A percentile compares a stretch with the other conserved stretches of the same genome.
These are phyloP conservation scores for Oreocharis arfaki DNA, from an alignment of 2,113 vertebrate species.

Conservation along the genomic window DNA sequence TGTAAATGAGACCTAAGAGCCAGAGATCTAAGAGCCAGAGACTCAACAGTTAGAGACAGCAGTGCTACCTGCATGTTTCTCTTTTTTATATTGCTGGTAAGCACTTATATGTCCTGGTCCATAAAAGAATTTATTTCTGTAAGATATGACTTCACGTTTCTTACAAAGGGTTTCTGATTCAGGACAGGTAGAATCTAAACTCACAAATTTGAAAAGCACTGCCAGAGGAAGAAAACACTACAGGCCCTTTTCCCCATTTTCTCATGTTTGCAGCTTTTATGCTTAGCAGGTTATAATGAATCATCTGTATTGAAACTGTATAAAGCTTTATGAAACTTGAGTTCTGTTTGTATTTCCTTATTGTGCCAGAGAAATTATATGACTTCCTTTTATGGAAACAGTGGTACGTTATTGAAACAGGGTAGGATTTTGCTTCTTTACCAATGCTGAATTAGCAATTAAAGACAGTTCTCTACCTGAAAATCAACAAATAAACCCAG, in stretches of 20 bases:
- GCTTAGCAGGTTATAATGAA: background rate
- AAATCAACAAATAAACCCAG: slow-evolving; percentile 30
- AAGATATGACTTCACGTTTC: background rate
- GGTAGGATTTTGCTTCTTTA: background rate
- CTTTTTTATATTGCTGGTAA: background rate
- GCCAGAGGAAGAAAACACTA: background rate
- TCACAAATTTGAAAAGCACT: background rate
- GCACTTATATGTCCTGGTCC: background rate
- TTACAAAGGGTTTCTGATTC: background rate
- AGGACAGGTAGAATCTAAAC: background rate
- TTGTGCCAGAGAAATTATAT: background rate
- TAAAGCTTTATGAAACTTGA: background rate
- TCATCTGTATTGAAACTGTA: background rate
- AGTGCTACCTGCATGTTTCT: background rate
- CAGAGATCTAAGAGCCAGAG: background rate
- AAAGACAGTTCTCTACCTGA: background rate
- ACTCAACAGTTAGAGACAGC: background rate
- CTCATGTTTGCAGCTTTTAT: background rate
- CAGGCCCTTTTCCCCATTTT: background rate
- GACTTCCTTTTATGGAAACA: background rate
- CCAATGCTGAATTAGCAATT: background rate
- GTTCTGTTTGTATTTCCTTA: background rate
- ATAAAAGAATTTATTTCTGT: background rate
- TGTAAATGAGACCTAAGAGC: background rate
- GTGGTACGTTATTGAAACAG: background rate